phyloP scores from a whole-genome alignment of 2,888 invertebrate species.

The Tetrapedia diversipes region DNA sequence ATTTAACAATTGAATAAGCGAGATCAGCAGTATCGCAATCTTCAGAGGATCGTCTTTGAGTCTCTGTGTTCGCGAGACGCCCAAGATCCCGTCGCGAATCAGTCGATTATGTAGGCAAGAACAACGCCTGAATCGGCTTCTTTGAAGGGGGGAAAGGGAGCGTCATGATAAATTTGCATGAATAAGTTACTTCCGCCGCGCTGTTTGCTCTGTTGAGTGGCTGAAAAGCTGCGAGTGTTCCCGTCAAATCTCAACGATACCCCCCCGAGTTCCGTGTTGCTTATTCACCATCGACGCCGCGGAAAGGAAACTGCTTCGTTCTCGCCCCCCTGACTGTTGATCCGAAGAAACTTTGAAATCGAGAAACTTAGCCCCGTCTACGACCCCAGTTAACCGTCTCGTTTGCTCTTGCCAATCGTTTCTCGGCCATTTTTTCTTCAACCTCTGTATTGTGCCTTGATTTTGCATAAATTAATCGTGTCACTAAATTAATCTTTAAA shows the following conservation, averaged over 20 bases:
- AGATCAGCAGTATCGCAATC: too few species aligned
- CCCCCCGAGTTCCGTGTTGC: conserved; percentile 27
- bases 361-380: conserved; percentile 2
- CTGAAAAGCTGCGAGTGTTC: conserved; percentile 54
- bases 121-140: conserved; percentile 33
- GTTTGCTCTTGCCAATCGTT: background rate
- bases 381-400: background rate
- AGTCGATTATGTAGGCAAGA: conserved; percentile 42
- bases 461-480: too few species aligned
- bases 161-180: conserved; percentile 66
- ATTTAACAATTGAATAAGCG: too few species aligned
- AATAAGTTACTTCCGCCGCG: conserved; percentile 67
- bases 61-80: too few species aligned
- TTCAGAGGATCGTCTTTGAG: too few species aligned
- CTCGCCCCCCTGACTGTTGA: background rate
- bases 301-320: conserved; percentile 15
- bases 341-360: background rate
- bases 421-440: background rate
- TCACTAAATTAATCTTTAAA: too few species aligned
- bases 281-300: conserved; percentile 30
- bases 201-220: conserved; percentile 54
- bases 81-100: conserved; percentile 26
- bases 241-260: conserved; percentile 55
- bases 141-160: conserved; percentile 42
- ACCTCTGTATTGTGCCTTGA: too few species aligned